Evolutionary conservation across 2,797 vertebrate species (phyloP).

Genomic region (Champsocephalus gunnari): DNA sequence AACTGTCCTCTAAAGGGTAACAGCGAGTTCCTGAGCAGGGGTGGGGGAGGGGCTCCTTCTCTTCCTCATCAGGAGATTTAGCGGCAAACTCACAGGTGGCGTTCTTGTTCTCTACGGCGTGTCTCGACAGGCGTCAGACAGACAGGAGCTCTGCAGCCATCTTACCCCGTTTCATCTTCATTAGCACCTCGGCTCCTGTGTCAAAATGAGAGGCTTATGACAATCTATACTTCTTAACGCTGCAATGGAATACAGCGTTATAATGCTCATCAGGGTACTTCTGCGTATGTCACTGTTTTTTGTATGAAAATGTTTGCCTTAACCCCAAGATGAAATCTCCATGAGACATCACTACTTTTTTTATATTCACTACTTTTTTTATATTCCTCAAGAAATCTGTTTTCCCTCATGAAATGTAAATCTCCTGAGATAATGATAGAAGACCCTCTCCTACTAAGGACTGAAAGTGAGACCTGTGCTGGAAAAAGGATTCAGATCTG

Average conservation of each 20-base stretch:
- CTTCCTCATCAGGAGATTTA: constrained; percentile 31
- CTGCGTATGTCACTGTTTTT: neutral
- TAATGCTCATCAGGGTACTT: constrained; percentile 9
- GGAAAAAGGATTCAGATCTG: too few species aligned
- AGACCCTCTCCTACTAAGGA: too few species aligned
- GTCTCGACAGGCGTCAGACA: constrained; percentile 65
- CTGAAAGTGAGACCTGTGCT: too few species aligned
- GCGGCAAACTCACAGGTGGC: constrained; percentile 59
- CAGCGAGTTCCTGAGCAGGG: constrained; percentile 29
- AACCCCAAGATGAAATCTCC: too few species aligned
- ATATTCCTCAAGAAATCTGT: too few species aligned
- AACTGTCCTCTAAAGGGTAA: constrained; percentile 16
- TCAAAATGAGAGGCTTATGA: constrained; percentile 4
- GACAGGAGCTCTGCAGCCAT: constrained; percentile 47
- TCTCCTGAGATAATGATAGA: too few species aligned
- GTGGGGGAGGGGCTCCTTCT: constrained; percentile 20
- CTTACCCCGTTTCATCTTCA: constrained; percentile 61
- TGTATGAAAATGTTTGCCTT: too few species aligned
- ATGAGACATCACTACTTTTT: too few species aligned
- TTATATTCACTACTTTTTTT: too few species aligned
- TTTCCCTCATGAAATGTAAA: too few species aligned
- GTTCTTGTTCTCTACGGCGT: constrained; percentile 56
- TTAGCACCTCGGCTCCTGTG: constrained; percentile 44
- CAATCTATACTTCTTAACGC: constrained; percentile 13
- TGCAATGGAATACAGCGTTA: constrained; percentile 7